These are phyloP conservation scores for Haliclystus octoradiatus DNA, from an alignment of 30 jellyfish, hydroid and myxozoan species.

Conservation along the genomic window DNA sequence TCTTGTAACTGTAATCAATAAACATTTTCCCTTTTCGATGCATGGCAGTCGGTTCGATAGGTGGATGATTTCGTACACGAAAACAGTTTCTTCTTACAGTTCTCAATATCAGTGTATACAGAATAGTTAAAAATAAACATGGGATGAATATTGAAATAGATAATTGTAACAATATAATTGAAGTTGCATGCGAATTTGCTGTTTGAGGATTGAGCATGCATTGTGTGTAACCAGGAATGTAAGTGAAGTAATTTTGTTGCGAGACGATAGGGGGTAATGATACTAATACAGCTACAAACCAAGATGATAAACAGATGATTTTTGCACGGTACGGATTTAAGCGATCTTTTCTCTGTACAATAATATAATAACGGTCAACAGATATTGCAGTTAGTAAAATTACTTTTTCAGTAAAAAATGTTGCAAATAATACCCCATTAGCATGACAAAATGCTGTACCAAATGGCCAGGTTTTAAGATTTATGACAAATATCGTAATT, in stretches of 20 bases:
- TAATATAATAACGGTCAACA: conserved; percentile 72
- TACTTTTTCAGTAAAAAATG: conserved; percentile 66
- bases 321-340: conserved; percentile 71
- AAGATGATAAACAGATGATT: conserved; percentile 25
- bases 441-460: conserved; percentile 31
- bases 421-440: conserved; percentile 46
- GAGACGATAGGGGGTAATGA: conserved; percentile 65
- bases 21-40: conserved; percentile 61
- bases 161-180: neutral
- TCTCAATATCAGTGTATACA: conserved; percentile 62
- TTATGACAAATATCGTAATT: conserved; percentile 34
- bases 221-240: conserved; percentile 38
- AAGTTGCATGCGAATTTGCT: neutral
- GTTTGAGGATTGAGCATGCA: conserved; percentile 28
- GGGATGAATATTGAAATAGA: conserved; percentile 40
- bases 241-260: conserved; percentile 38
- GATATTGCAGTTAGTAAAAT: conserved; percentile 56
- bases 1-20: conserved; percentile 84
- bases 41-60: conserved; percentile 88
- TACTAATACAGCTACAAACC: conserved; percentile 49
- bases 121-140: conserved; percentile 16
- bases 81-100: conserved; percentile 78
- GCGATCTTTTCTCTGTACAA: conserved; percentile 73
- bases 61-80: conserved; percentile 94
- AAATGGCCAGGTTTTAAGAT: conserved; percentile 23